phyloP scores from a whole-genome alignment of 2,888 invertebrate species.

The Endotricha flammealis region DNA sequence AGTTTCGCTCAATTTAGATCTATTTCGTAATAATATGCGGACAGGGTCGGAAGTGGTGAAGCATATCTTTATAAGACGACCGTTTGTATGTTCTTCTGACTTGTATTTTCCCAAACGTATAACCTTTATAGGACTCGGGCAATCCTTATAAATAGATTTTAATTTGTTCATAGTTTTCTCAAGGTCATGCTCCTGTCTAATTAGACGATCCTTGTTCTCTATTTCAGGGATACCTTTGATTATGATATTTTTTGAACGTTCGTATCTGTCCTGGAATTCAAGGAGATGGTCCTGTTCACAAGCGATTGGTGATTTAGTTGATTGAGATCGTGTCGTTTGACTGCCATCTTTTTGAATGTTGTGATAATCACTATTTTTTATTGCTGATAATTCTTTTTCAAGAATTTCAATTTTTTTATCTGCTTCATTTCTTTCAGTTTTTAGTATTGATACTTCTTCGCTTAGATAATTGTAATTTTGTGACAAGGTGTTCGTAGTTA shows the following conservation, averaged over 20 bases:
- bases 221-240: constrained; percentile 1
- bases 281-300: background rate
- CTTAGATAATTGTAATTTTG: background rate
- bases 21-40: background rate
- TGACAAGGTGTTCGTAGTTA: background rate
- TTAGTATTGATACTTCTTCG: background rate
- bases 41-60: background rate
- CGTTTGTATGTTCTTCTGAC: background rate
- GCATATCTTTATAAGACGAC: background rate
- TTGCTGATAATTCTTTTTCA: background rate
- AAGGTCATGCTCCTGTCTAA: background rate
- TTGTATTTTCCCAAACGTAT: constrained; percentile 2
- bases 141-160: constrained; percentile 1
- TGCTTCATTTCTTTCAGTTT: background rate
- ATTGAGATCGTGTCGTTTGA: background rate
- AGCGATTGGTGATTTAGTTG: background rate
- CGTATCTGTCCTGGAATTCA: too few relatives aligned
- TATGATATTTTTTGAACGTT: constrained; percentile 2
- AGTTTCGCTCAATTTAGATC: background rate
- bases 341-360: background rate
- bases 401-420: background rate
- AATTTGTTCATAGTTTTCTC: background rate
- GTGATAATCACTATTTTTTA: background rate
- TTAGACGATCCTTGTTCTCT: background rate
- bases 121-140: background rate